phyloP scores from a whole-genome alignment of 2,797 vertebrate genomes.

The Scolopax rusticola region DNA sequence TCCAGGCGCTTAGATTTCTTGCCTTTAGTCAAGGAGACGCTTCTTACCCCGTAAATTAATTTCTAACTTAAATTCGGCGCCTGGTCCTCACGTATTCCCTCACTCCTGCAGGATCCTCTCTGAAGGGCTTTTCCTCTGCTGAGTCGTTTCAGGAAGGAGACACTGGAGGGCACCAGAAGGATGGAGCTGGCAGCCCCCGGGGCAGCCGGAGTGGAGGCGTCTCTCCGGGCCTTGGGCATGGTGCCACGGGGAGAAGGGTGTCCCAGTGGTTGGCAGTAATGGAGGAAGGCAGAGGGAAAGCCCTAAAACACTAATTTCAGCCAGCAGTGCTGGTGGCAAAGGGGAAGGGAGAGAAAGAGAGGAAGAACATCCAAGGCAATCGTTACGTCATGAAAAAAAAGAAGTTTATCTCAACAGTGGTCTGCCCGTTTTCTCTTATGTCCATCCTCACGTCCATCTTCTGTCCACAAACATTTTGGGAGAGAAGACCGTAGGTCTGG shows the following conservation, averaged over 20 bases:
- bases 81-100: background rate
- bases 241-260: background rate
- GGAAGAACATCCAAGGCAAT: background rate
- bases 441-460: background rate
- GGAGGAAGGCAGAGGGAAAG: background rate
- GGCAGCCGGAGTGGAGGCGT: rapidly evolving
- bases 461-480: rapidly evolving
- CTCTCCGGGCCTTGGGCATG: rapidly evolving
- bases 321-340: background rate
- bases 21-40: background rate
- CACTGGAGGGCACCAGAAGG: conserved; percentile 57
- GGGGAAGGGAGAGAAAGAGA: background rate
- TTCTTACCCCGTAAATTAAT: background rate
- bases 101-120: rapidly evolving
- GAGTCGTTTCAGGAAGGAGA: background rate
- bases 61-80: rapidly evolving
- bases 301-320: background rate
- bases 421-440: background rate
- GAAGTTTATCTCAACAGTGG: background rate
- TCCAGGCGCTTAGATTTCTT: background rate
- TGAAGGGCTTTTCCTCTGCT: background rate
- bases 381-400: background rate
- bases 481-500: background rate
- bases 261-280: rapidly evolving
- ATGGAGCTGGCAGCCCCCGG: background rate